Conservation (phyloP, 2,888 invertebrate genomes). For the Drosophila mimica region DNA sequence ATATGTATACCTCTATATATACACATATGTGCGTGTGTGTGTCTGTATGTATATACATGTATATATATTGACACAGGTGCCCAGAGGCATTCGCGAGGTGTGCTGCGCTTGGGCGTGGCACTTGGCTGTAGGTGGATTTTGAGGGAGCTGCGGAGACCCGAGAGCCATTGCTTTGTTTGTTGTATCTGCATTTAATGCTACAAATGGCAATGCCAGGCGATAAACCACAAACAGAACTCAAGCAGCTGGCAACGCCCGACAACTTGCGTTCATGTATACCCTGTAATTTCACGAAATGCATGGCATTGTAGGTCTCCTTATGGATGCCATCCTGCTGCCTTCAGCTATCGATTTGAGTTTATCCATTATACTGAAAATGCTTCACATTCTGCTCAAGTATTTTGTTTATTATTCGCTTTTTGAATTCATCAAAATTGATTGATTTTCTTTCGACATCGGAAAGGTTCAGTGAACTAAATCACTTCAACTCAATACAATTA, state of each 20-base stretch:
- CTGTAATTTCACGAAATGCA: constrained; percentile 4
- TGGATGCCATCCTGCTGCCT: background rate
- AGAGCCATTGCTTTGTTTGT: constrained; percentile 46
- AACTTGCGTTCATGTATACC: constrained; percentile 4
- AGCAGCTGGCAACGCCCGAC: background rate
- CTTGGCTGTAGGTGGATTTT: background rate
- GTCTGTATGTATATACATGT: background rate
- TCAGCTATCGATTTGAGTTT: background rate
- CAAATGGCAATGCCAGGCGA: constrained; percentile 42
- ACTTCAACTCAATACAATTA: background rate
- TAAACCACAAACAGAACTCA: constrained; percentile 36
- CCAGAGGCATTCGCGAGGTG: constrained; percentile 38
- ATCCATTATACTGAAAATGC: background rate
- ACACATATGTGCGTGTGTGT: background rate
- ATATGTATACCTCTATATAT: background rate
- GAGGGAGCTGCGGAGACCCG: background rate
- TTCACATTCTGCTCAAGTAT: background rate
- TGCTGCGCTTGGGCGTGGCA: constrained; percentile 46
- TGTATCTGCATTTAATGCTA: constrained; percentile 66
- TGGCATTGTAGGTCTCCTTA: background rate
- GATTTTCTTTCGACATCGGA: background rate
- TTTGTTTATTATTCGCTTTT: background rate
- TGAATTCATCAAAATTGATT: background rate
- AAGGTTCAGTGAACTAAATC: background rate
- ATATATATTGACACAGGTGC: constrained; percentile 66